Base-by-base conservation (phyloP, 2,797 vertebrate genomes). In the Phyllotis vaccarum region DNA sequence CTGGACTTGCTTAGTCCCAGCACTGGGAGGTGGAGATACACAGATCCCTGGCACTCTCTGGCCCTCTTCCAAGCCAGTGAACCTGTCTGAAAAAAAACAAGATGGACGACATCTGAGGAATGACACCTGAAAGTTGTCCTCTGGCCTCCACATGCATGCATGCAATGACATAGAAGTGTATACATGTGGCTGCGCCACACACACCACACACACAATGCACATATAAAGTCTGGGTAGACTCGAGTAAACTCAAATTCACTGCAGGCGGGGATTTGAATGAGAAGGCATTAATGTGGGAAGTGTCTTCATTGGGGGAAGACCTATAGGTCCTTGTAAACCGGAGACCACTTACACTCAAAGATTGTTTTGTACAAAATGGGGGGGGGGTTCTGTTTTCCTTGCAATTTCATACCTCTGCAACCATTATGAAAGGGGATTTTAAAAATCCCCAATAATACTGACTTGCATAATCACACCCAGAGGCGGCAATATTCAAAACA, bases 401-500 rank as follows among this genome's bases (percentile, higher is more conserved):
- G 91, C 27, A 34, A 89, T 91, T 90, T 96, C 87, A 91, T 95
- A 96, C 89, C 72, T 95, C 75, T 93, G 60, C 72, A 95, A 89
- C 86, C 85, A 96, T 81, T 95, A 90, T 80, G 56, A 95, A 92
- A 12, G 74, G 31, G 43, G 79, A 49, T 92, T 87, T n/a, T 56
- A 68, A 89, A 81, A 95, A 74, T 64, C 52, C 86, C n/a, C n/a
- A n/a, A n/a, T n/a, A n/a, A n/a, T 70, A 94, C 29, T 72, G 90
- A 95, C 93, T 96, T 97, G 89, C 96, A 97, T 90, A 93, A 96
- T 95, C 81, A 58, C 92, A 97, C 92, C 95, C 97, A 97, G 90
- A 96, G 96, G 94, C 46, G 76, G 93, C 95, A 96, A 97, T 95
- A 96, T 96, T 96, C 94, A 97, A 96, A 97, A 98, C 88, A 98